Conservation (phyloP, 2,113 vertebrate species). For the Dipodomys merriami region DNA sequence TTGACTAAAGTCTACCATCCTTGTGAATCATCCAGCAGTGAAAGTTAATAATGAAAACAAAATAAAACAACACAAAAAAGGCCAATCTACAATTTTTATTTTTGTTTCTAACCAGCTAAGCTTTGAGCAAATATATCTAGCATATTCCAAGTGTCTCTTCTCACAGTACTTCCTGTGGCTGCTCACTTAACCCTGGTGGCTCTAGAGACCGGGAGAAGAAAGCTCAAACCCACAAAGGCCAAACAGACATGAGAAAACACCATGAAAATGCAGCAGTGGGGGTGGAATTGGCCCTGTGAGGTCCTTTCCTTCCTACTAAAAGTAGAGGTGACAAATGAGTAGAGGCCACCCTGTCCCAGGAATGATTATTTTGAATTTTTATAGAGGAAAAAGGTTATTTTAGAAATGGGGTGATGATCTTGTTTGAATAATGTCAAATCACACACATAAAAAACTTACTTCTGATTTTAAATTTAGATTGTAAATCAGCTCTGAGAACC, state of each 20-base stretch:
- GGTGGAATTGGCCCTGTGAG: background rate
- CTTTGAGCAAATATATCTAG: background rate
- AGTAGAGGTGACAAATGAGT: background rate
- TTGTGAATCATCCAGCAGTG: constrained; percentile 47
- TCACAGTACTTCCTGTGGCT: background rate
- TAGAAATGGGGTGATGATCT: background rate
- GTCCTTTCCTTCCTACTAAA: background rate
- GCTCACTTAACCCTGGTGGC: background rate
- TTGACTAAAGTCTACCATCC: background rate
- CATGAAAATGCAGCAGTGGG: fast-evolving
- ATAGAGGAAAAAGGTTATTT: background rate
- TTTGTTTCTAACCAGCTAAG: background rate
- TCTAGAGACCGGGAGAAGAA: background rate
- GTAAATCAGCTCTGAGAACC: background rate
- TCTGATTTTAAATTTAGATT: background rate
- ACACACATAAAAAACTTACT: background rate
- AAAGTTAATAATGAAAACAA: background rate
- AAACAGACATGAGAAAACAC: background rate
- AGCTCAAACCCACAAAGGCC: background rate
- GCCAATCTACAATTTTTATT: background rate
- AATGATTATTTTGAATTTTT: background rate
- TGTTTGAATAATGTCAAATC: background rate
- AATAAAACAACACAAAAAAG: background rate
- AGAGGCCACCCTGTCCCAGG: background rate
- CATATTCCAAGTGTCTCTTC: background rate